phyloP scores from a whole-genome alignment of 2,113 vertebrate species.

The Maccullochella peelii region DNA sequence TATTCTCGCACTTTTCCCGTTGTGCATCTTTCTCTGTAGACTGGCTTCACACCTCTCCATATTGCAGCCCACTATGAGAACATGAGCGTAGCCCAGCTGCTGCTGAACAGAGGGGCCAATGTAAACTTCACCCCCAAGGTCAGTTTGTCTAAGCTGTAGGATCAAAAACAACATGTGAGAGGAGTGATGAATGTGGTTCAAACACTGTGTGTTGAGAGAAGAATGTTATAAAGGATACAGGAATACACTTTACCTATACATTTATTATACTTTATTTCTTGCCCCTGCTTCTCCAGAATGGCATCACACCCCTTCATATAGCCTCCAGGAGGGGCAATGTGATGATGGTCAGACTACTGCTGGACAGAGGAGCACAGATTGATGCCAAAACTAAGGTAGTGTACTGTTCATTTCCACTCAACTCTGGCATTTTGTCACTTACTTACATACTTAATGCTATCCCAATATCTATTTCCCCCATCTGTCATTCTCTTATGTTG shows the following conservation, averaged over 20 bases:
- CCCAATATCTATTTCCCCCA: background rate
- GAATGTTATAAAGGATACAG: background rate
- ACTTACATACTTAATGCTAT: background rate
- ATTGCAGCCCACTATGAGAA: slow-evolving; percentile 99
- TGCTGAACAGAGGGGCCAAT: slow-evolving; percentile 94
- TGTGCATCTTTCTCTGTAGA: slow-evolving; percentile 82
- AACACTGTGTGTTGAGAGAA: background rate
- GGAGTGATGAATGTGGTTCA: background rate
- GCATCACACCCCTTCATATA: slow-evolving; percentile 97
- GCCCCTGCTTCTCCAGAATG: slow-evolving; percentile 85
- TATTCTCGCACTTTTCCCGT: background rate
- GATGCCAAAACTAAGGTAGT: slow-evolving; percentile 96
- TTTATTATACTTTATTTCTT: background rate
- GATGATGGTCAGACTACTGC: slow-evolving; percentile 97
- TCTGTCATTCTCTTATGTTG: background rate
- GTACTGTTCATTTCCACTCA: background rate
- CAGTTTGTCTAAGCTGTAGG: slow-evolving; percentile 37
- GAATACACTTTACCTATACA: background rate
- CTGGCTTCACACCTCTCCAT: slow-evolving; percentile 97
- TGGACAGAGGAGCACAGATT: slow-evolving; percentile 96
- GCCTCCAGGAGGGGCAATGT: slow-evolving; percentile 95
- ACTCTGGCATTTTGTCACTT: background rate
- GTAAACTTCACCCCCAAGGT: slow-evolving; percentile 98
- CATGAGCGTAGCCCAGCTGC: slow-evolving; percentile 93
- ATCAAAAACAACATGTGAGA: background rate